Evolutionary conservation across 2,888 invertebrate species (phyloP).

Genomic region (Hylaea fasciaria): DNA sequence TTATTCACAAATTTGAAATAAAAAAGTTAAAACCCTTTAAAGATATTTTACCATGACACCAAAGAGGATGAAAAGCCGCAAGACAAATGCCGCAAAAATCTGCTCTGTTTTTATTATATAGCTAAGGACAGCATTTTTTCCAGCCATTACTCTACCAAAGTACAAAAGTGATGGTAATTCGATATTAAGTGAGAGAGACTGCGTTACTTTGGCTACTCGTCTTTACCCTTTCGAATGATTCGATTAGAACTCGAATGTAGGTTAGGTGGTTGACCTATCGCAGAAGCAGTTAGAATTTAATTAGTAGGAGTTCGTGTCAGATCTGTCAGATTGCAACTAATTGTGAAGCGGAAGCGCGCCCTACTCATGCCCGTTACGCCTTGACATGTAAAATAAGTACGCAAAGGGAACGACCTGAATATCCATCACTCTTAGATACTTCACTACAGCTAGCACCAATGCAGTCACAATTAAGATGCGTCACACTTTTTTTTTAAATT

Average conservation of each 20-base stretch:
- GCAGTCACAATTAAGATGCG: too few species aligned
- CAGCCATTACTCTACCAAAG: neutral
- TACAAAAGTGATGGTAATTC: neutral
- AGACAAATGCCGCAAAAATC: conserved; percentile 8
- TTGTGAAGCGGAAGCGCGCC: conserved; percentile 42
- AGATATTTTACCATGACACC: neutral
- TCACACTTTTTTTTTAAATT: too few species aligned
- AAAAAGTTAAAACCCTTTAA: neutral
- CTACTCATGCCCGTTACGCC: conserved; percentile 5
- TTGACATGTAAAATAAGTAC: conserved; percentile 10
- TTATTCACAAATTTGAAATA: too few species aligned
- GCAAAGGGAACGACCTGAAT: neutral
- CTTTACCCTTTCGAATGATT: conserved; percentile 5
- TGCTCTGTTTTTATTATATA: neutral
- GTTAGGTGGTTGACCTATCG: conserved; percentile 43
- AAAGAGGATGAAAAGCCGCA: conserved; percentile 9
- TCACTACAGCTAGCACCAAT: too few species aligned
- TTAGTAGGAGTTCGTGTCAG: conserved; percentile 29
- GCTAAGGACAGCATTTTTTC: neutral
- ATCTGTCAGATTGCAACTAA: conserved; percentile 45
- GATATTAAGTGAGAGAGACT: too few species aligned
- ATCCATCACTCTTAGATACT: too few species aligned
- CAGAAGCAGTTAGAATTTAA: conserved; percentile 35
- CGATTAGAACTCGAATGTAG: conserved; percentile 18
- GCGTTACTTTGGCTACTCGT: neutral